These are phyloP conservation scores for Ammodytes marinus DNA, from an alignment of 2,113 vertebrate genomes.

Conservation along the genomic window DNA sequence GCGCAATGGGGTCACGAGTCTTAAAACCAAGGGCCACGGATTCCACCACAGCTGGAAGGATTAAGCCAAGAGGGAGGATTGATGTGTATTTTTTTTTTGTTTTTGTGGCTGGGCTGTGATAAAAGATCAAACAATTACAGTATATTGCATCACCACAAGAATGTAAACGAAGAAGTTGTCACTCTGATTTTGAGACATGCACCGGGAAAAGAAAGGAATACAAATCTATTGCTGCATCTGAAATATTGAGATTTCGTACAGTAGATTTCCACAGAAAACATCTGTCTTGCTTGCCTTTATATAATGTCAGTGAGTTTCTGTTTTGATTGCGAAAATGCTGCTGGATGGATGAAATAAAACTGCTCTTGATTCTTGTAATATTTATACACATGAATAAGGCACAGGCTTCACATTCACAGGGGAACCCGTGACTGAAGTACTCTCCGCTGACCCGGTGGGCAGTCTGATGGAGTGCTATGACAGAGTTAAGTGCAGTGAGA, in stretches of 20 bases:
- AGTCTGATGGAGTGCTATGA: slow-evolving; percentile 34
- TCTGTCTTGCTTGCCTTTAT: slow-evolving; percentile 38
- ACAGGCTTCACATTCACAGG: not conserved
- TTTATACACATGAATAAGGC: slow-evolving; percentile 38
- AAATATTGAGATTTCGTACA: slow-evolving; percentile 24
- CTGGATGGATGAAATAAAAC: slow-evolving; percentile 23
- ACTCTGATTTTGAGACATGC: slow-evolving; percentile 42
- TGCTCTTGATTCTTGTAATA: slow-evolving; percentile 22
- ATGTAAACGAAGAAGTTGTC: slow-evolving; percentile 62
- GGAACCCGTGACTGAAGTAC: slow-evolving; percentile 17
- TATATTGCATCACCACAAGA: slow-evolving; percentile 26
- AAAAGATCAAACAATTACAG: slow-evolving; percentile 52
- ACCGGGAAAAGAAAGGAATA: slow-evolving; percentile 13
- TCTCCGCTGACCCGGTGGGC: slow-evolving; percentile 14
- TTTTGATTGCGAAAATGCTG: slow-evolving; percentile 21
- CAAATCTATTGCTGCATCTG: slow-evolving; percentile 45
- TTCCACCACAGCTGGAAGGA: slow-evolving; percentile 43
- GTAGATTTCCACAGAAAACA: slow-evolving; percentile 20
- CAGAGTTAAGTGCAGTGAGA: slow-evolving; percentile 62
- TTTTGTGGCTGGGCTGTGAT: slow-evolving; percentile 16
- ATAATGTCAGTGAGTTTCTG: not conserved
- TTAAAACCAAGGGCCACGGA: slow-evolving; percentile 63
- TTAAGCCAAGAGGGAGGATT: slow-evolving; percentile 4
- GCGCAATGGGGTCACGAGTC: slow-evolving; percentile 71
- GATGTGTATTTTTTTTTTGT: slow-evolving; percentile 41